These are phyloP conservation scores for Cyclophora punctaria DNA, from an alignment of 2,888 invertebrate species.

Conservation along the genomic window DNA sequence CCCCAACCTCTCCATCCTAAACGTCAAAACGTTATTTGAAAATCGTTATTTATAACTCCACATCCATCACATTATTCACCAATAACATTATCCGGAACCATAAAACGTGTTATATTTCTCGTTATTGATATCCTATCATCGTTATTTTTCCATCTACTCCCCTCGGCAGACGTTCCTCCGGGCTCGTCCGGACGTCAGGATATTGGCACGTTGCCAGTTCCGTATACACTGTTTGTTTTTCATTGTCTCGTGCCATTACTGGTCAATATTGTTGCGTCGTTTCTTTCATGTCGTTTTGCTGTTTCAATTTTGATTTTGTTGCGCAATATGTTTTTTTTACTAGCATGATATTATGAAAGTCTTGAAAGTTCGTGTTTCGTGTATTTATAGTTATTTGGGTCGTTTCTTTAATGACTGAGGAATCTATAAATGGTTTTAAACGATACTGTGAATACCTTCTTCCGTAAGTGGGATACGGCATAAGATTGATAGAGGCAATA, in stretches of 20 bases:
- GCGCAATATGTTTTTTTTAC: too few species aligned
- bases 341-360: too few species aligned
- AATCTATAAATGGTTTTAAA: too few species aligned
- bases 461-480: too few species aligned
- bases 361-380: too few species aligned
- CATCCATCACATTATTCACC: neutral
- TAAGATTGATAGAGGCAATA: too few species aligned
- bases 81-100: slow-evolving; percentile 6
- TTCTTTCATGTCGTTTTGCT: too few species aligned
- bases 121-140: slow-evolving; percentile 13
- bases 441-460: too few species aligned
- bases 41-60: neutral
- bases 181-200: slow-evolving; percentile 12
- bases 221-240: slow-evolving; percentile 1
- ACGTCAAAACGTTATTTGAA: neutral
- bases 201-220: slow-evolving; percentile 27
- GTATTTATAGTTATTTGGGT: too few species aligned
- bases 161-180: slow-evolving; percentile 14
- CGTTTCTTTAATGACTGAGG: too few species aligned
- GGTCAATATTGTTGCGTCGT: neutral
- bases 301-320: too few species aligned
- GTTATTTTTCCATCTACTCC: slow-evolving; percentile 25
- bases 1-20: neutral
- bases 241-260: neutral
- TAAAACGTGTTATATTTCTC: slow-evolving; percentile 13